Conservation (phyloP, 1,140 invertebrate genomes). For the Aphis craccivora region DNA sequence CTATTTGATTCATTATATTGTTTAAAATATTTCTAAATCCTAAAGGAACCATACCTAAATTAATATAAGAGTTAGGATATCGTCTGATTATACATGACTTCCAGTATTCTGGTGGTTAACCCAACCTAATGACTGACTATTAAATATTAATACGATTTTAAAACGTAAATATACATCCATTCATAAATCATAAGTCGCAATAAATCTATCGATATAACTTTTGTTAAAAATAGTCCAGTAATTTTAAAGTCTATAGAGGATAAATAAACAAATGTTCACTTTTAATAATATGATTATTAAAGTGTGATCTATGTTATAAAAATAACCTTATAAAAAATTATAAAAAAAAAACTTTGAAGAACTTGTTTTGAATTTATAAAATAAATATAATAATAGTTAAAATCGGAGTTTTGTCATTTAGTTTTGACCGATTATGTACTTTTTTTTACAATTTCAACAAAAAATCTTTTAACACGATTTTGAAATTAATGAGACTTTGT, state of each 20-base stretch:
- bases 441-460: background rate
- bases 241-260: too few species aligned
- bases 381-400: background rate
- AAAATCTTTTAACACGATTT: background rate
- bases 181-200: too few species aligned
- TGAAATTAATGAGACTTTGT: background rate
- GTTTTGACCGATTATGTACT: background rate
- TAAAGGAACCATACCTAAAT: background rate
- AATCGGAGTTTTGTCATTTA: background rate
- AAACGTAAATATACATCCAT: too few species aligned
- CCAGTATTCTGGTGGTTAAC: background rate
- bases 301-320: too few species aligned
- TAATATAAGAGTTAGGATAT: background rate
- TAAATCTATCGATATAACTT: too few species aligned
- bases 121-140: too few species aligned
- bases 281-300: too few species aligned
- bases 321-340: too few species aligned
- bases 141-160: too few species aligned
- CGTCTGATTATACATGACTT: background rate
- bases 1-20: too few species aligned
- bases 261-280: too few species aligned
- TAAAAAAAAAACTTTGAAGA: background rate
- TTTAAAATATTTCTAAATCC: background rate
- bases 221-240: too few species aligned
- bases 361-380: background rate